These are phyloP conservation scores for Iselma pallidipennis DNA, from an alignment of 2,888 invertebrate species.

Conservation along the genomic window DNA sequence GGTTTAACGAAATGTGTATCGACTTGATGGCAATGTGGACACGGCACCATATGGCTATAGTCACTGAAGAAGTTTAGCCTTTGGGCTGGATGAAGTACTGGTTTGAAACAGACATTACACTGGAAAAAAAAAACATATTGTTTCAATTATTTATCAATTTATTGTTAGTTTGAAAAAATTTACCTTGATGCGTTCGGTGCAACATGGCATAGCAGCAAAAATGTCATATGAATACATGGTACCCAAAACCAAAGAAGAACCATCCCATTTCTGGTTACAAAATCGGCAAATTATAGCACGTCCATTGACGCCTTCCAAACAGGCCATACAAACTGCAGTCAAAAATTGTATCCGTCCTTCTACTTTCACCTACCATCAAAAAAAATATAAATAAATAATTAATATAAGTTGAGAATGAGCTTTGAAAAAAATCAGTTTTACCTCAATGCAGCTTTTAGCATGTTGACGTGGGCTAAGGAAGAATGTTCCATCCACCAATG, in stretches of 20 bases:
- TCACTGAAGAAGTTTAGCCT: constrained; percentile 92
- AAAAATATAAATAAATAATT: constrained; percentile 3
- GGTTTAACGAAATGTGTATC: constrained; percentile 97
- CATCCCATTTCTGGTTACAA: constrained; percentile 89
- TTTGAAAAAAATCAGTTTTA: constrained; percentile 52
- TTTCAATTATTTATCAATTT: neutral
- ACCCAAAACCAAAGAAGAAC: constrained; percentile 89
- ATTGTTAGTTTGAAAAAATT: constrained; percentile 34
- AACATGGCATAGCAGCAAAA: constrained; percentile 96
- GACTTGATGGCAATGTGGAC: constrained; percentile 86
- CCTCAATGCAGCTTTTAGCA: constrained; percentile 84
- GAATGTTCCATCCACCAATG: constrained; percentile 96
- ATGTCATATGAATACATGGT: constrained; percentile 99
- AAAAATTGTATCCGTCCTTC: constrained; percentile 89
- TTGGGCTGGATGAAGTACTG: constrained; percentile 83
- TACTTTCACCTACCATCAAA: constrained; percentile 75
- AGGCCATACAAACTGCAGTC: constrained; percentile 93
- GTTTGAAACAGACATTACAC: constrained; percentile 92
- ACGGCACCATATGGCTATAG: constrained; percentile 89
- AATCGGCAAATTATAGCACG: constrained; percentile 81
- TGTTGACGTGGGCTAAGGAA: constrained; percentile 95
- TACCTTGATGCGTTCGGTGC: constrained; percentile 89
- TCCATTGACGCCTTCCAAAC: constrained; percentile 81
- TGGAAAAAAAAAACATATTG: constrained; percentile 53
- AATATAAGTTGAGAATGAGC: constrained; percentile 1